Conservation (phyloP, 1,140 invertebrate genomes). For the Calosoma granatense region DNA sequence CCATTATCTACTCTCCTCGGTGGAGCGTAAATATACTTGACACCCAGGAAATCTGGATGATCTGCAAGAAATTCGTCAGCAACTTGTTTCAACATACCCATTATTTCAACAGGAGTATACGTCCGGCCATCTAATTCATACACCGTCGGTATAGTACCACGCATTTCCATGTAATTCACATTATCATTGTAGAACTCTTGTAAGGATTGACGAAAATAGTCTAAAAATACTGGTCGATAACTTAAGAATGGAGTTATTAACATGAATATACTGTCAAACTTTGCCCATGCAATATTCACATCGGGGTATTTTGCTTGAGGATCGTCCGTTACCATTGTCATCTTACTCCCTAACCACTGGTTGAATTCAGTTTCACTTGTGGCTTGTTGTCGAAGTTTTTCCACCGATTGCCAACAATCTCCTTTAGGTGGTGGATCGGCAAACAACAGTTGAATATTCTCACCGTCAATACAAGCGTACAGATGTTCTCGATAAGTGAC, state of each 20-base stretch:
- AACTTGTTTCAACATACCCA: slow-evolving; percentile 36
- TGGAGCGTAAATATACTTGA: slow-evolving; percentile 48
- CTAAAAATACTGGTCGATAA: slow-evolving; percentile 60
- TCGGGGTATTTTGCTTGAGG: slow-evolving; percentile 49
- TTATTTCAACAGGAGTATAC: slow-evolving; percentile 29
- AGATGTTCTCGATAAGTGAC: slow-evolving; percentile 55
- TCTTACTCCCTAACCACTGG: slow-evolving; percentile 40
- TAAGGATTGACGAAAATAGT: slow-evolving; percentile 56
- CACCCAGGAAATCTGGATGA: slow-evolving; percentile 50
- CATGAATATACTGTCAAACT: slow-evolving; percentile 53
- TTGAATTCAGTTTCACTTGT: slow-evolving; percentile 45
- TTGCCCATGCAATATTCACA: slow-evolving; percentile 55
- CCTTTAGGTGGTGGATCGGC: background rate
- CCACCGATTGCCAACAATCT: slow-evolving; percentile 21
- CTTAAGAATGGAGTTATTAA: slow-evolving; percentile 49
- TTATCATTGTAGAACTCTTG: slow-evolving; percentile 59
- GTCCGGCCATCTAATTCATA: slow-evolving; percentile 37
- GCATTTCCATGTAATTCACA: slow-evolving; percentile 62
- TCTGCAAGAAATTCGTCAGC: slow-evolving; percentile 35
- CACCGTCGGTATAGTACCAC: slow-evolving; percentile 35
- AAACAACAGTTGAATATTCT: slow-evolving; percentile 22
- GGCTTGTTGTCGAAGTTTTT: slow-evolving; percentile 19
- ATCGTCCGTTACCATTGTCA: slow-evolving; percentile 50
- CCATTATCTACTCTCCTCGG: slow-evolving; percentile 22
- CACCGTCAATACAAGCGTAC: slow-evolving; percentile 45